Percentiles rank a stretch among this genome's conserved stretches.
Conservation (phyloP, 2,888 invertebrate genomes). For the Apantesis nais region DNA sequence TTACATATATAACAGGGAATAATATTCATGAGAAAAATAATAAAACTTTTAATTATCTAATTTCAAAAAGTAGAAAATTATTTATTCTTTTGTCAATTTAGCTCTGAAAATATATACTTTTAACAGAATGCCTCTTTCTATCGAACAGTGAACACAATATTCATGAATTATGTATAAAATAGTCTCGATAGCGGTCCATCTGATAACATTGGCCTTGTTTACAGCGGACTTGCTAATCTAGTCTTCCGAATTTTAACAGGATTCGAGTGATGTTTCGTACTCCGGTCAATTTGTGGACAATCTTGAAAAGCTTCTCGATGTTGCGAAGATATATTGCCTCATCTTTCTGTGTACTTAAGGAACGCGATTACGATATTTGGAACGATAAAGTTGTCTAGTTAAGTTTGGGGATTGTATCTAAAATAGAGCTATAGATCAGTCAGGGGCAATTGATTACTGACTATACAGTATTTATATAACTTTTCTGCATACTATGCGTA, state of each 20-base stretch:
- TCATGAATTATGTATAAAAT: constrained; percentile 77
- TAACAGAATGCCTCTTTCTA: constrained; percentile 53
- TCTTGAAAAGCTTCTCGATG: constrained; percentile 50
- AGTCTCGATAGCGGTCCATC: constrained; percentile 62
- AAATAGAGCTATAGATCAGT: constrained; percentile 30
- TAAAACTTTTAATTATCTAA: too few species aligned
- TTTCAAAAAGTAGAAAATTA: too few species aligned
- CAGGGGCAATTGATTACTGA: constrained; percentile 30
- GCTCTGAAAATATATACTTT: constrained; percentile 38
- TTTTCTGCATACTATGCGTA: neutral
- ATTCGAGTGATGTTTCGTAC: constrained; percentile 69
- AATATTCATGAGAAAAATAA: too few species aligned
- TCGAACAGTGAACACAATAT: constrained; percentile 59
- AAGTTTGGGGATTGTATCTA: constrained; percentile 27
- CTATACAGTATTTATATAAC: constrained; percentile 1
- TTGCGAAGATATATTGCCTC: constrained; percentile 60
- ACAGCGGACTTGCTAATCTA: constrained; percentile 73
- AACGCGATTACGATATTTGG: constrained; percentile 32
- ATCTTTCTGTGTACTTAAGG: constrained; percentile 42
- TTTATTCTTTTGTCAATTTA: constrained; percentile 38
- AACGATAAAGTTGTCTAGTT: constrained; percentile 40
- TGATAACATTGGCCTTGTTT: constrained; percentile 77
- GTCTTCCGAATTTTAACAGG: constrained; percentile 76
- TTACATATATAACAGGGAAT: too few species aligned
- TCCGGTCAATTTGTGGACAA: constrained; percentile 49